phyloP scores from a whole-genome alignment of 2,797 vertebrate species.

The Kryptopterus vitreolus region DNA sequence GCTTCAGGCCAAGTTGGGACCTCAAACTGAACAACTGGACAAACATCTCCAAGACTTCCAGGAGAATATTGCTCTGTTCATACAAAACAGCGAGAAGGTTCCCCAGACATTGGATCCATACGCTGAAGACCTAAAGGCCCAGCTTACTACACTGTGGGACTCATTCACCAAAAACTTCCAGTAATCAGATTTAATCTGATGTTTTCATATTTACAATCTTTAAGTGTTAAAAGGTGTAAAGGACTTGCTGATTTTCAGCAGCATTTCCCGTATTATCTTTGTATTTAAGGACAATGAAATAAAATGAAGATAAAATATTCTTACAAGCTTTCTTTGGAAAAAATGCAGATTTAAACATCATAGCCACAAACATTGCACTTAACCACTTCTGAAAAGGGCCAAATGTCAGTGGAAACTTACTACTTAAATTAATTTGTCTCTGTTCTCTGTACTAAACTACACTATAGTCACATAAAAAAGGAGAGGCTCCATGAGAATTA shows the following conservation, averaged over 20 bases:
- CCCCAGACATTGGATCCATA: conserved; percentile 65
- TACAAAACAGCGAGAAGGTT: conserved; percentile 61
- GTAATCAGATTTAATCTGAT: conserved; percentile 45
- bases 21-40: conserved; percentile 68
- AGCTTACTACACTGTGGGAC: conserved; percentile 63
- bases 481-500: background rate
- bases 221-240: background rate
- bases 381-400: background rate
- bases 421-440: background rate
- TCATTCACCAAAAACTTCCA: conserved; percentile 61
- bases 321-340: background rate
- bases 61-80: conserved; percentile 61
- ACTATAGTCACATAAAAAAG: background rate
- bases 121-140: conserved; percentile 60
- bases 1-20: conserved; percentile 64
- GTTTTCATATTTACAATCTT: background rate
- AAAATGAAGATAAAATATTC: background rate
- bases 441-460: background rate
- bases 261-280: background rate
- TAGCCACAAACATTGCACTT: background rate
- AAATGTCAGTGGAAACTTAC: background rate
- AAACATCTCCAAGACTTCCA: conserved; percentile 68
- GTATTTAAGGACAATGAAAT: background rate
- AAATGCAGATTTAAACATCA: background rate
- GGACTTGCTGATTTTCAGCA: background rate